Evolutionary conservation across 1,140 invertebrate species (phyloP), one percentile per base, ranked within the genome.

Genomic region (Meteorus sp.): DNA sequence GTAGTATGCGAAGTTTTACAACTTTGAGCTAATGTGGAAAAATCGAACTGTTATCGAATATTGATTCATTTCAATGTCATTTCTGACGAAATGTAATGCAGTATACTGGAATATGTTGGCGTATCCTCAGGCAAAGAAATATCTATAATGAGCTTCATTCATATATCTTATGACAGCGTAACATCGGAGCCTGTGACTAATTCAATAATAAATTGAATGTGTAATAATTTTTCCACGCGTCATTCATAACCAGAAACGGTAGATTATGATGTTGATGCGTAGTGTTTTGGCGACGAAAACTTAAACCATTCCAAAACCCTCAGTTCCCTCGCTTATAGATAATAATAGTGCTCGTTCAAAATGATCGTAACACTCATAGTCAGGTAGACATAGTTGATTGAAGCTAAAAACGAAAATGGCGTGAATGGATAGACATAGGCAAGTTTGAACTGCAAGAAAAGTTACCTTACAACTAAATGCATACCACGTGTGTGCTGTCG

Each of bases 251-350:
- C 51, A 58, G 56, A 58, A 45, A 59, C n/a, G 4, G 7, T 29
- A 19, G 22, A 13, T 31, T 15, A 48, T 17, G 29, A 13, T 2
- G n/a, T 48, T 15, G 31, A 48, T 48, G n/a, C n/a, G n/a, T n/a
- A n/a, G n/a, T n/a, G n/a, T n/a, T n/a, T n/a, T n/a, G n/a, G n/a
- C n/a, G n/a, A n/a, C n/a, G n/a, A n/a, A n/a, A 17, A 6, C 20
- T 86, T 84, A 93, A 64, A 92, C 90, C 89, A 98, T 89, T 62
- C 93, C 94, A 80, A 98, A 98, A 35, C 95, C 95, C 84, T 97
- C 94, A 20, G 89, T 93, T 43, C 94, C 95, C 84, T 98, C 95
- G 74, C 91, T 96, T 70, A 97, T 95, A 58, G 95, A 93, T 70
- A 95, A 81, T 22, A 96, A 83, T 39, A 97, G 82, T 23, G 92